phyloP scores from a whole-genome alignment of 64 coral and sea anemone genomes.

The Hydrozoanthus tunicans region DNA sequence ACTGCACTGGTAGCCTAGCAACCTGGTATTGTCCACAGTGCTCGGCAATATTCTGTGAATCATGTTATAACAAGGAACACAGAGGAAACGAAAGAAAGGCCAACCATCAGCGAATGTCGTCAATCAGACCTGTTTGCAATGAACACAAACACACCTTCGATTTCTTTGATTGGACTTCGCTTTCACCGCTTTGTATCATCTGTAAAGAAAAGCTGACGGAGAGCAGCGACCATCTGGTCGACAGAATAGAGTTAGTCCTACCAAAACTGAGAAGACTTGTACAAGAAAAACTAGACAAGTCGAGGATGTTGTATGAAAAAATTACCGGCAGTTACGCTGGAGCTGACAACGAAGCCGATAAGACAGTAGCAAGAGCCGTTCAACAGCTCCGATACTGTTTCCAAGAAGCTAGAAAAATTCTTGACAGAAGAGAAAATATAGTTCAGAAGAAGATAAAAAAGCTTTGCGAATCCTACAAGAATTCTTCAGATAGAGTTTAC shows the following conservation, averaged over 20 bases:
- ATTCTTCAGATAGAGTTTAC: constrained; percentile 7
- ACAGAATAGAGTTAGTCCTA: constrained; percentile 62
- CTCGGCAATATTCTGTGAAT: constrained; percentile 81
- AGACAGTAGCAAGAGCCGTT: constrained; percentile 18
- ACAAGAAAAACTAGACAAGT: constrained; percentile 56
- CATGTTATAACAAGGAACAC: constrained; percentile 80
- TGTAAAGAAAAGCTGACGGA: constrained; percentile 59
- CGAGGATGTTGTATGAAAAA: constrained; percentile 41
- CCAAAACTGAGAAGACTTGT: constrained; percentile 71
- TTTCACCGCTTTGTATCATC: constrained; percentile 70
- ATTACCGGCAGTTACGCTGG: not conserved
- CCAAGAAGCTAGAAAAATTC: constrained; percentile 37
- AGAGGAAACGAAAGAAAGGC: constrained; percentile 73
- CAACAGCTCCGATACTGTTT: constrained; percentile 55
- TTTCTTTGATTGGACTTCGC: constrained; percentile 74
- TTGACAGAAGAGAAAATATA: constrained; percentile 59
- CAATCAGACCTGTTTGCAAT: constrained; percentile 66
- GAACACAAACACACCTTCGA: constrained; percentile 81
- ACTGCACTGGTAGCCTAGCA: constrained; percentile 63
- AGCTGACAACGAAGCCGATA: constrained; percentile 41
- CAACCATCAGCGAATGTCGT: constrained; percentile 64
- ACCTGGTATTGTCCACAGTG: constrained; percentile 89
- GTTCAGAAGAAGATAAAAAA: constrained; percentile 48
- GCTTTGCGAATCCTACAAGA: constrained; percentile 52
- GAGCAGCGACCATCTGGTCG: constrained; percentile 55